Percentiles rank a stretch among this genome's conserved stretches.
Evolutionary conservation across 2,888 invertebrate genomes (phyloP).

Genomic region (Tetanocera ferruginea): DNA sequence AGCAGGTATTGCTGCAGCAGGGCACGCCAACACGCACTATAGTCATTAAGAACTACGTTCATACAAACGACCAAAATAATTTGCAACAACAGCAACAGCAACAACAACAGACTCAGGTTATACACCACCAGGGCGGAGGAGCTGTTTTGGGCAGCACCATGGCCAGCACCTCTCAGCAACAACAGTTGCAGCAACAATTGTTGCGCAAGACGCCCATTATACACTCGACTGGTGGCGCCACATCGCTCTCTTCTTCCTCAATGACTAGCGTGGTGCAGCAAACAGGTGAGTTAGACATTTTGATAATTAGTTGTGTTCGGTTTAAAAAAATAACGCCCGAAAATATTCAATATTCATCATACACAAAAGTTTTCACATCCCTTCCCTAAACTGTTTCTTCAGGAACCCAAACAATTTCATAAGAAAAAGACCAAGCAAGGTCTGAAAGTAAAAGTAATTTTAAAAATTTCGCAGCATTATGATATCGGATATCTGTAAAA

Average conservation of each 20-base stretch:
- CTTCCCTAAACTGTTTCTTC: too few relatives aligned
- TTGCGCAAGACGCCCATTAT: slow-evolving; percentile 64
- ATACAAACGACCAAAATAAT: slow-evolving; percentile 56
- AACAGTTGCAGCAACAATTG: slow-evolving; percentile 58
- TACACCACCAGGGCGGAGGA: slow-evolving; percentile 50
- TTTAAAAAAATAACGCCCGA: too few relatives aligned
- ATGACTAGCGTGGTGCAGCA: slow-evolving; percentile 63
- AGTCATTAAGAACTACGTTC: slow-evolving; percentile 68
- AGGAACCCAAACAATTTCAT: too few relatives aligned
- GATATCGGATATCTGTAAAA: too few relatives aligned
- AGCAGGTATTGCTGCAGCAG: slow-evolving; percentile 54
- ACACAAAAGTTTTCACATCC: too few relatives aligned
- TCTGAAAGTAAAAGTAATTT: too few relatives aligned
- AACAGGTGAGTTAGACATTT: slow-evolving; percentile 55
- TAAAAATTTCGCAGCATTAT: too few relatives aligned
- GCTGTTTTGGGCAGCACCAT: slow-evolving; percentile 9
- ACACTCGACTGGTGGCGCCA: slow-evolving; percentile 60
- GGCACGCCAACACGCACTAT: slow-evolving; percentile 61
- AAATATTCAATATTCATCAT: too few relatives aligned
- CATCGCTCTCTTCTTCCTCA: slow-evolving; percentile 56
- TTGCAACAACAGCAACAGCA: slow-evolving; percentile 48
- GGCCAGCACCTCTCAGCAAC: slow-evolving; percentile 46
- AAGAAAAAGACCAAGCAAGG: too few relatives aligned
- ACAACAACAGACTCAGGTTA: slow-evolving; percentile 53
- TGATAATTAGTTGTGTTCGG: not conserved